A percentile compares a stretch with the other conserved stretches of the same genome.
Conservation (phyloP, 2,797 vertebrate genomes). For the Danio albolineatus region DNA sequence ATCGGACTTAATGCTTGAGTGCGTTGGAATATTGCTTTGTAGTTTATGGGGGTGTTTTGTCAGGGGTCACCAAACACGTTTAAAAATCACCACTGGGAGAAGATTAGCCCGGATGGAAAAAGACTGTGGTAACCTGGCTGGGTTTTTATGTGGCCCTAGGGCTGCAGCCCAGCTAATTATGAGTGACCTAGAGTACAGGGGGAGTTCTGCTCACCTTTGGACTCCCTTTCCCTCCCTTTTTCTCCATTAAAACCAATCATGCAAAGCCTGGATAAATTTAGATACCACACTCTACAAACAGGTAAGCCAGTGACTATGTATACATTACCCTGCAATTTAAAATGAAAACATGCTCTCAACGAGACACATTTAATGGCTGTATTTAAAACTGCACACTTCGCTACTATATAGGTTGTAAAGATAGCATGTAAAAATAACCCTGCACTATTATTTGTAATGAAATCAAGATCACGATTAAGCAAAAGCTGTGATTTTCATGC, state of each 20-base stretch:
- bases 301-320: conserved; percentile 16
- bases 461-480: too few species aligned
- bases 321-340: background rate
- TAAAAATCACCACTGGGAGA: conserved; percentile 64
- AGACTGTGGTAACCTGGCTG: conserved; percentile 73
- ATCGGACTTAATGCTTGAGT: conserved; percentile 59
- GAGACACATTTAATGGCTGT: too few species aligned
- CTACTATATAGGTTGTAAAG: too few species aligned
- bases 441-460: too few species aligned
- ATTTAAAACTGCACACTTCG: too few species aligned
- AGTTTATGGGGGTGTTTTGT: conserved; percentile 75
- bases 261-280: conserved; percentile 51
- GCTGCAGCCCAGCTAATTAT: conserved; percentile 73
- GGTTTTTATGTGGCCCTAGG: conserved; percentile 68
- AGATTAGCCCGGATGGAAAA: conserved; percentile 60
- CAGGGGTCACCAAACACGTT: conserved; percentile 70
- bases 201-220: conserved; percentile 61
- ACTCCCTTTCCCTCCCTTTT: conserved; percentile 35
- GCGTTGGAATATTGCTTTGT: conserved; percentile 69
- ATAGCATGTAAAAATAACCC: too few species aligned
- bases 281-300: conserved; percentile 26
- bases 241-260: conserved; percentile 70
- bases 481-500: too few species aligned
- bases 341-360: conserved; percentile 9
- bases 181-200: conserved; percentile 67